Conservation (phyloP, 1,140 invertebrate genomes). For the Eurosta solidaginis region DNA sequence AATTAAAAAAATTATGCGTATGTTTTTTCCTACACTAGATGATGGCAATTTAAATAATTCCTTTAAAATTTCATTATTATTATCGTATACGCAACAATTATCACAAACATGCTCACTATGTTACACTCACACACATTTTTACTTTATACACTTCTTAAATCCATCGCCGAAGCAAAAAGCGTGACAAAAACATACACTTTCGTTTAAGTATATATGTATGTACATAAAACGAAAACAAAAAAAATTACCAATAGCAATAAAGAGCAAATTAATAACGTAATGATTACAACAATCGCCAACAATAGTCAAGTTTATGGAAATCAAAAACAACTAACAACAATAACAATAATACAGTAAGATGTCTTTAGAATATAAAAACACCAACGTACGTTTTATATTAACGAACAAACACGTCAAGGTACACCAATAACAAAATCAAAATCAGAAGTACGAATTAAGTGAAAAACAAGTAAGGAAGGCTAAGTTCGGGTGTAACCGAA, state of each 20-base stretch:
- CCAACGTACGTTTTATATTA: background rate
- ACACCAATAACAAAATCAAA: constrained; percentile 5
- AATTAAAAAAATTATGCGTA: background rate
- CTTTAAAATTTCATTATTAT: background rate
- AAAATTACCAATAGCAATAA: background rate
- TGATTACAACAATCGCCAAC: constrained; percentile 2
- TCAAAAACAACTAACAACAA: background rate
- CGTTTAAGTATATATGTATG: background rate
- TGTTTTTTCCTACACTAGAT: background rate
- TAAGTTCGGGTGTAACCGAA: background rate
- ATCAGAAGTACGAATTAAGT: background rate
- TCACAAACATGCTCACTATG: background rate
- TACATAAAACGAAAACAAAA: background rate
- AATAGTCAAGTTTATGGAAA: background rate
- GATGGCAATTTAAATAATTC: background rate
- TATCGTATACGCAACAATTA: background rate
- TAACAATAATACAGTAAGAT: background rate
- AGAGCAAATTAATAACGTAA: background rate
- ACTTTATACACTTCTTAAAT: background rate
- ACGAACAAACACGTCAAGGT: background rate
- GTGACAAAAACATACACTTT: background rate
- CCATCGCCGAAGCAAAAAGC: background rate
- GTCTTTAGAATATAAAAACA: background rate
- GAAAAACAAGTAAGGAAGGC: background rate
- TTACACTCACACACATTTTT: background rate